Evolutionary conservation across 1,140 invertebrate species (phyloP).

Genomic region (Drosophila burlai): DNA sequence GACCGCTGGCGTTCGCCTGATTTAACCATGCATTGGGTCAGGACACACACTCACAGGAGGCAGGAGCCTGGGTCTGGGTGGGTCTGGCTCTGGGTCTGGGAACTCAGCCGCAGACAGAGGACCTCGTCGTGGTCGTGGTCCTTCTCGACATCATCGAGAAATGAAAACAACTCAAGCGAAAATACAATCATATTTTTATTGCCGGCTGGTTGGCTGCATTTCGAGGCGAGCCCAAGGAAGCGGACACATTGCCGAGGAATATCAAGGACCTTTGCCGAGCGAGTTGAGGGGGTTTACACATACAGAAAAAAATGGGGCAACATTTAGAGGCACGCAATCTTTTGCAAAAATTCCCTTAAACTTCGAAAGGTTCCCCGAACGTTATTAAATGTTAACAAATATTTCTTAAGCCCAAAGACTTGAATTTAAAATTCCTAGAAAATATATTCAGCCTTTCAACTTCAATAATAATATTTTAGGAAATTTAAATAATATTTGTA

Average conservation of each 20-base stretch:
- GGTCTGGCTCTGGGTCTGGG: background rate
- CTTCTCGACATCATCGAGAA: constrained; percentile 79
- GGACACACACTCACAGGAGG: constrained; percentile 17
- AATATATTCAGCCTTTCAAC: background rate
- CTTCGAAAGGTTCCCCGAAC: no score
- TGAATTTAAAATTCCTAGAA: background rate
- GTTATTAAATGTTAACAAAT: background rate
- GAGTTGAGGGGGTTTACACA: constrained; percentile 4
- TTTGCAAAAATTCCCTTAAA: no score
- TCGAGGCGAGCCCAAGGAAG: constrained; percentile 51
- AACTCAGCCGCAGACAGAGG: constrained; percentile 21
- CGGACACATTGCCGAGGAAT: constrained; percentile 37
- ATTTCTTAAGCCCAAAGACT: background rate
- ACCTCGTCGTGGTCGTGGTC: constrained; percentile 21
- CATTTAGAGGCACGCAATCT: background rate
- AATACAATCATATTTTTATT: constrained; percentile 84
- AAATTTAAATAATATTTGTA: background rate
- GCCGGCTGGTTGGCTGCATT: constrained; percentile 79
- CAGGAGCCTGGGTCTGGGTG: background rate
- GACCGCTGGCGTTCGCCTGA: constrained; percentile 71
- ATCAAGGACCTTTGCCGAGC: constrained; percentile 23
- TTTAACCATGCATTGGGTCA: constrained; percentile 79
- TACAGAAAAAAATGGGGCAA: background rate
- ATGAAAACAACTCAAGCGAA: constrained; percentile 83
- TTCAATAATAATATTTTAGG: no score